A percentile compares a stretch with the other conserved stretches of the same genome.
Conservation (phyloP, 2,113 vertebrate genomes). For the Progne subis region DNA sequence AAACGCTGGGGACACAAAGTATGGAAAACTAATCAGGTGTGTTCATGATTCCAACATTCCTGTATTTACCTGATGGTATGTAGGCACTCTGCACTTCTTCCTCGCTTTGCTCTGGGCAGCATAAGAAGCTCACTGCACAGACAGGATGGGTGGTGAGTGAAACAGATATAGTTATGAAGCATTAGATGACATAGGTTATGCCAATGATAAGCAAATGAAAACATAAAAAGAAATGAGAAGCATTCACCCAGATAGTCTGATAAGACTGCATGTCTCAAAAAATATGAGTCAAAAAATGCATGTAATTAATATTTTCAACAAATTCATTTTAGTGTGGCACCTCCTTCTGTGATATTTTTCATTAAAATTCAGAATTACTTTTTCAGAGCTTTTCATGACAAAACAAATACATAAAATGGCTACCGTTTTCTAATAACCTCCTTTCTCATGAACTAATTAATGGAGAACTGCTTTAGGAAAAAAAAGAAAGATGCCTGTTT, state of each 20-base stretch:
- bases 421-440: background rate
- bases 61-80: conserved; percentile 97
- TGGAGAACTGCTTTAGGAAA: background rate
- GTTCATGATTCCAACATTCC: conserved; percentile 59
- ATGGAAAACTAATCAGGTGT: conserved; percentile 40
- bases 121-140: conserved; percentile 97
- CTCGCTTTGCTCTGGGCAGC: conserved; percentile 97
- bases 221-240: conserved; percentile 79
- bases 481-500: background rate
- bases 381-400: background rate
- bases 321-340: background rate
- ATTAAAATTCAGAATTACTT: background rate
- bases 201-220: conserved; percentile 74
- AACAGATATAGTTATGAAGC: conserved; percentile 81
- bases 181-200: conserved; percentile 85
- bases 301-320: background rate
- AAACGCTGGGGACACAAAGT: background rate
- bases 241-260: conserved; percentile 64
- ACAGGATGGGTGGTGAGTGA: conserved; percentile 88
- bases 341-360: background rate
- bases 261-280: conserved; percentile 22
- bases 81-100: conserved; percentile 98
- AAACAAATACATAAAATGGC: background rate
- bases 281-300: conserved; percentile 44
- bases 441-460: background rate